Conservation (phyloP, 2,797 vertebrate genomes). For the Pogoniulus pusillus region DNA sequence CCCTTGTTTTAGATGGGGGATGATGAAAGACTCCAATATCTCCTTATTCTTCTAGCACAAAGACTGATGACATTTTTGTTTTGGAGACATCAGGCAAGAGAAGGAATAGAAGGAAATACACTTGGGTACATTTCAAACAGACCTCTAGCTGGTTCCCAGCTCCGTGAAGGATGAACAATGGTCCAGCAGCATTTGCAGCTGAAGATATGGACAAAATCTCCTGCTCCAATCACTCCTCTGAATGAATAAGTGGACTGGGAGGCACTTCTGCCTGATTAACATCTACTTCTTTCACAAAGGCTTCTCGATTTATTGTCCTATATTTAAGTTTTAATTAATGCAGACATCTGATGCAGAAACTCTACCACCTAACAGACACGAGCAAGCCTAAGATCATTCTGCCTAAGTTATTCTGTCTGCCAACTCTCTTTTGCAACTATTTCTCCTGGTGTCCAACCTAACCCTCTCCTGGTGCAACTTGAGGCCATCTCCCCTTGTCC, state of each 20-base stretch:
- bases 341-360: no score
- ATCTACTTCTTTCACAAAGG: neutral
- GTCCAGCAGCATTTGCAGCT: neutral
- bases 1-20: neutral
- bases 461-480: no score
- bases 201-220: neutral
- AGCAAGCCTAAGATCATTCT: neutral
- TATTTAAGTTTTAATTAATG: neutral
- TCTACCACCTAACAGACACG: neutral
- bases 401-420: neutral
- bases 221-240: neutral
- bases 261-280: neutral
- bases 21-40: neutral
- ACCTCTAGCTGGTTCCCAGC: neutral
- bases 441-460: no score
- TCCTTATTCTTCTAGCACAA: neutral
- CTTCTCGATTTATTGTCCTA: neutral
- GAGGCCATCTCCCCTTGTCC: no score
- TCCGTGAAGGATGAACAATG: neutral
- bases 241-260: neutral
- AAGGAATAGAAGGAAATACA: neutral
- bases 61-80: neutral
- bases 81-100: neutral
- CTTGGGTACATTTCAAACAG: neutral
- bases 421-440: neutral